Base-by-base conservation (phyloP, 2,113 vertebrate species). In the Chrysemys picta region DNA sequence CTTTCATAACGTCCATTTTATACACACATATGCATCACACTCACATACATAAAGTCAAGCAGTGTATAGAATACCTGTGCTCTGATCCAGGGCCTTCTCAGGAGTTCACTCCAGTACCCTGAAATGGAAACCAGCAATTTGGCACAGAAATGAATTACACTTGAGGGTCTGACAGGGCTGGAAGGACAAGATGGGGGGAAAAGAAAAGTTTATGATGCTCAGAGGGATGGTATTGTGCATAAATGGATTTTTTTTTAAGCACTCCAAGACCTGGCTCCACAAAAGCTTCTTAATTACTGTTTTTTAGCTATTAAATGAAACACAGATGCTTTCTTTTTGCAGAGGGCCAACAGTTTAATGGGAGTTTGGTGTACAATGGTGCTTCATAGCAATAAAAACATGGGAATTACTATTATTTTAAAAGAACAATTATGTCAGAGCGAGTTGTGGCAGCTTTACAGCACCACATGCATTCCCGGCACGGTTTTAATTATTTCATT, bases 231-330 rank as follows among this genome's bases (percentile, higher is more conserved):
- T 78, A 29, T 92, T 83, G 53, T 5, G 86, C 90, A 92, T 93
- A 8, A 2, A 93, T 35, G 84, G 88, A 90, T 93, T 94, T 97
- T 95, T 95, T 95, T 97, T 97, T 95, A 94, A 96, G 89, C 92
- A 84, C 95, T 88, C 82, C 91, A 45, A 97, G 79, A 38, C 83
- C 95, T 97, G 96, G 96, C 95, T 95, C 93, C 8, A 49, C 84
- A 86, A 81, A 96, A 93, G 87, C 57, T 47, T 96, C 96, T 96
- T 97, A 97, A 97, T 97, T 97, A 94, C 62, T 91, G 27, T 91
- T 97, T 91, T 96, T 96, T 91, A 84, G 76, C 96, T 97, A 13
- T 82, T 82, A 97, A 97, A 97, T 97, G 96, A 96, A 96, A 97
- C 54, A 80, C 97, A 97, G 96, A 97, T 97, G 97, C 92, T 1